phyloP scores from a whole-genome alignment of 2,888 invertebrate genomes.

The Lasioglossum marginatum region DNA sequence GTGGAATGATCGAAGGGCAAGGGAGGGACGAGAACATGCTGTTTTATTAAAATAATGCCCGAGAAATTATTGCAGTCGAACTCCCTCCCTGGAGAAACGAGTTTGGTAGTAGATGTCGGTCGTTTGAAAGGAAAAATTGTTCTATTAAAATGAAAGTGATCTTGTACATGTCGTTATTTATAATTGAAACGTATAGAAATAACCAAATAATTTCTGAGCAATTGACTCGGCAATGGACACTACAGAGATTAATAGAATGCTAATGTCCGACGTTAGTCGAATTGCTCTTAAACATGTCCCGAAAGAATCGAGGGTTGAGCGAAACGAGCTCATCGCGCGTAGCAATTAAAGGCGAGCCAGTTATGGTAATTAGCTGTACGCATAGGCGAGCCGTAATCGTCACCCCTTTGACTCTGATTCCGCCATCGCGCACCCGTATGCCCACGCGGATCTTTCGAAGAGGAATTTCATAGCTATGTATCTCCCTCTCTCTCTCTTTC shows the following conservation, averaged over 20 bases:
- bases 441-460: background rate
- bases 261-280: background rate
- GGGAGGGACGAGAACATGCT: conserved; percentile 1
- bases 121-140: background rate
- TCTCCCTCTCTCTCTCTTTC: background rate
- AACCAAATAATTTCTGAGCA: background rate
- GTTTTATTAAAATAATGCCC: background rate
- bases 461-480: conserved; percentile 9
- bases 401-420: background rate
- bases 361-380: conserved; percentile 6
- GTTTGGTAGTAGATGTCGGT: background rate
- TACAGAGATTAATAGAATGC: background rate
- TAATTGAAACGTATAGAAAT: background rate
- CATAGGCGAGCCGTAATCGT: background rate
- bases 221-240: background rate
- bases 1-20: conserved; percentile 46
- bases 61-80: background rate
- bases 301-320: background rate
- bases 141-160: background rate
- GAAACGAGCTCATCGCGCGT: background rate
- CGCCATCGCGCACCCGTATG: background rate
- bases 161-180: background rate
- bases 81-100: background rate
- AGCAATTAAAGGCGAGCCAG: conserved; percentile 20
- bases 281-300: background rate